Evolutionary conservation across 2,797 vertebrate species (phyloP).

Genomic region (Mareca penelope): DNA sequence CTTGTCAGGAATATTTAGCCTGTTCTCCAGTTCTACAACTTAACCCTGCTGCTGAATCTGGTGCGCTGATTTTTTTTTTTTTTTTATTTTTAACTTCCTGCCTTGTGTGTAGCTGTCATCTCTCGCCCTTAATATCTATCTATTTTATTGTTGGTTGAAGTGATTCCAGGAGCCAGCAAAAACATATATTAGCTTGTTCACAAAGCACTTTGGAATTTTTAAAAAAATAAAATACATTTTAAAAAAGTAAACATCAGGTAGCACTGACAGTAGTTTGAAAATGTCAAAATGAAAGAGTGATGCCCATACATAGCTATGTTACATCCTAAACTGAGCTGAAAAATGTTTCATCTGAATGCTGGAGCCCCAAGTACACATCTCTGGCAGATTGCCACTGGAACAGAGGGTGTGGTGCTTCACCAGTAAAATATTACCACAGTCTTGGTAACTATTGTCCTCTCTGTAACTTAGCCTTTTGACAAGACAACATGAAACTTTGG

Average conservation of each 20-base stretch:
- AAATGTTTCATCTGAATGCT: background rate
- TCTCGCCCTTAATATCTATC: background rate
- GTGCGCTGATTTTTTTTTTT: rapidly evolving
- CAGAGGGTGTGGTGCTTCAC: background rate
- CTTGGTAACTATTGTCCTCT: constrained; percentile 34
- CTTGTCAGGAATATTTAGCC: background rate
- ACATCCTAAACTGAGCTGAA: background rate
- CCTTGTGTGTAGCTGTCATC: background rate
- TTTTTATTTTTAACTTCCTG: background rate
- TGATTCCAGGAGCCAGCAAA: background rate
- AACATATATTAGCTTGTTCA: background rate
- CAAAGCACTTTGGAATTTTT: background rate
- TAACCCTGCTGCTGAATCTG: background rate
- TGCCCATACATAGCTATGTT: background rate
- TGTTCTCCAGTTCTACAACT: background rate
- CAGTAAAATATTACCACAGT: background rate
- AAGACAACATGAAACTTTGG: background rate
- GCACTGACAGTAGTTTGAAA: background rate
- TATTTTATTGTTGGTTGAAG: background rate
- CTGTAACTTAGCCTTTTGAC: constrained; percentile 1
- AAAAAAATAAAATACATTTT: background rate
- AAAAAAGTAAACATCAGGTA: background rate
- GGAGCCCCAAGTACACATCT: background rate
- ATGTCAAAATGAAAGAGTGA: background rate
- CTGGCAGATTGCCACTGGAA: background rate